Conservation (phyloP, 2,797 vertebrate genomes). For the Falco concolor region DNA sequence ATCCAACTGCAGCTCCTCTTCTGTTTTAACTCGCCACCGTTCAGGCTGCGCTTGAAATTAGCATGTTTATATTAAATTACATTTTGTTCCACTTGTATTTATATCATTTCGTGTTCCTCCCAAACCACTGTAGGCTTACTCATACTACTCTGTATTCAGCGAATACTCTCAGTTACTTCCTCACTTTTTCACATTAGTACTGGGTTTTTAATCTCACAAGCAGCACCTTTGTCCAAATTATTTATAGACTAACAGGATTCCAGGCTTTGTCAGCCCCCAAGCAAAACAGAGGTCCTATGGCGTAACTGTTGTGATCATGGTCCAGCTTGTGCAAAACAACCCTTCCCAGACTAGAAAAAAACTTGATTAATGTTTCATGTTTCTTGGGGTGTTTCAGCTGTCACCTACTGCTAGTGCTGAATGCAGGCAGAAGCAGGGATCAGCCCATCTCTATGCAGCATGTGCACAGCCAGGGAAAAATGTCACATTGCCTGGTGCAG, state of each 20-base stretch:
- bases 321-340: not conserved
- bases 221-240: not conserved
- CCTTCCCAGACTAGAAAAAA: not conserved
- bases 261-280: not conserved
- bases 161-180: not conserved
- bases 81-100: not conserved
- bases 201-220: not conserved
- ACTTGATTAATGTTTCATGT: not conserved
- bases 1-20: not conserved
- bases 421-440: not conserved
- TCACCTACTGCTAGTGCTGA: not conserved
- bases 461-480: not conserved
- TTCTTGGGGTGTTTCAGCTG: not conserved
- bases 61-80: not conserved
- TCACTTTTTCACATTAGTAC: not conserved
- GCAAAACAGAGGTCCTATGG: not conserved
- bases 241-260: not conserved
- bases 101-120: not conserved
- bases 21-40: not conserved
- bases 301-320: not conserved
- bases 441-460: not conserved
- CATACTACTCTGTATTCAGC: not conserved
- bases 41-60: not conserved
- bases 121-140: not conserved
- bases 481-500: not conserved